A percentile compares a stretch with the other conserved stretches of the same genome.
Conservation (phyloP, 2,113 vertebrate species). For the Anolis sagrei region DNA sequence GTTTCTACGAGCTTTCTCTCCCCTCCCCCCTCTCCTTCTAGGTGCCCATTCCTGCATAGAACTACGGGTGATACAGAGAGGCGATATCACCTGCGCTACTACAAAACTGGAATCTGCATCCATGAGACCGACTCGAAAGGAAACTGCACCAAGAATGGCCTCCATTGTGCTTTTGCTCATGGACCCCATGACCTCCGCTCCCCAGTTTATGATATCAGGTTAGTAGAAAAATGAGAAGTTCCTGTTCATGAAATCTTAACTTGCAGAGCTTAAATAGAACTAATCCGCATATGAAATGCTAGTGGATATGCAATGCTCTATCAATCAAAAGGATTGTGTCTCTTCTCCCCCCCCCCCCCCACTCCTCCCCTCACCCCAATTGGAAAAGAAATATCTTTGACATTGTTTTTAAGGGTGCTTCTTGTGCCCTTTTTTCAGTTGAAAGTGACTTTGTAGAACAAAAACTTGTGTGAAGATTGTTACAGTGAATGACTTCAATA, state of each 20-base stretch:
- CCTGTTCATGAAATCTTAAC: background rate
- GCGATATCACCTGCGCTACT: constrained; percentile 95
- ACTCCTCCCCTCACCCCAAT: background rate
- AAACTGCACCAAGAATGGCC: constrained; percentile 96
- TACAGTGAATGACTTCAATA: background rate
- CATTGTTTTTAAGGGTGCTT: background rate
- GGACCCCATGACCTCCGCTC: constrained; percentile 97
- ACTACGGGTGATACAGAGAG: constrained; percentile 97
- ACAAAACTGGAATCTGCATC: constrained; percentile 97
- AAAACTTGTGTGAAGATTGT: background rate
- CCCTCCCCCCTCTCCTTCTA: constrained; percentile 55
- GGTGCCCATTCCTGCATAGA: constrained; percentile 94
- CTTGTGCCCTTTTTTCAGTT: background rate
- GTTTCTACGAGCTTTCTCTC: constrained; percentile 8
- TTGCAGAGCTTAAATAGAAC: constrained; percentile 13
- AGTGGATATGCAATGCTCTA: background rate
- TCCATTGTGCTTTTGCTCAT: constrained; percentile 96
- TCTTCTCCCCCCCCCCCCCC: background rate
- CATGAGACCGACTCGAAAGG: constrained; percentile 97
- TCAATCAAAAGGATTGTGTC: background rate
- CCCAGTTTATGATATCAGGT: constrained; percentile 96
- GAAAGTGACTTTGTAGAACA: background rate
- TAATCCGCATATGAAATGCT: background rate
- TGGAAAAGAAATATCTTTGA: background rate
- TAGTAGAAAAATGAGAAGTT: constrained; percentile 10